Base-by-base conservation (phyloP, 1,140 invertebrate genomes). In the Hycleus phaleratus region DNA sequence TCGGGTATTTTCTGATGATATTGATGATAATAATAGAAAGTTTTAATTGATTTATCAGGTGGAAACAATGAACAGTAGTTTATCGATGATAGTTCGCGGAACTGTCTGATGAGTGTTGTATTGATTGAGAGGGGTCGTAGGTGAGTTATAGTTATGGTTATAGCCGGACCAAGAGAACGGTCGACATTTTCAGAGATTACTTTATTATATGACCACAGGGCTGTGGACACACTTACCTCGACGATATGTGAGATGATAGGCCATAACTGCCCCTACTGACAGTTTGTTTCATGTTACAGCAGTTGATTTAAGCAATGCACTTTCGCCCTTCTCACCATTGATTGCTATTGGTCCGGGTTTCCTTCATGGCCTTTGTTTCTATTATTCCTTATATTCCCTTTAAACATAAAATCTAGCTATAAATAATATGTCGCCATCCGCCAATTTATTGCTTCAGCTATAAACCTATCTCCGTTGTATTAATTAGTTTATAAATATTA, bases 71-170 rank as follows among this genome's bases (percentile, higher is more conserved):
- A 11, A 25, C 25, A 45, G 12, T 48, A 38, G 52, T 8, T 47
- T 50, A 40, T 60, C 59, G 51, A 32, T 25, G 62, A 56, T 59
- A 52, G 56, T 60, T 44, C 52, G 48, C 59, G 52, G 49, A 42
- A 42, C 46, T 46, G 38, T 54, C 50, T 60, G 60, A 64, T 59
- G 60, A 62, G 60, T 50, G 61, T 39, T 48, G 61, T 57, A 59
- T 58, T 47, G 62, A 59, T 56, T 62, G 52, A 45, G 38, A 50
- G 26, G 18, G 49, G 52, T 48, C 51, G 61, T 39, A 62, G 62
- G 65, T 71, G 68, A 72, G 62, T 72, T 72, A 72, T 71, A 68
- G 68, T 71, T 72, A 71, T 72, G 69, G 69, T 72, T 72, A 72
- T 71, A 49, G 64, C 61, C 46, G 26, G 46, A 46, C 50, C 66